A percentile compares a stretch with the other conserved stretches of the same genome.
Conservation (phyloP, 92 coral and sea anemone species). For the Heliopora coerulea region DNA sequence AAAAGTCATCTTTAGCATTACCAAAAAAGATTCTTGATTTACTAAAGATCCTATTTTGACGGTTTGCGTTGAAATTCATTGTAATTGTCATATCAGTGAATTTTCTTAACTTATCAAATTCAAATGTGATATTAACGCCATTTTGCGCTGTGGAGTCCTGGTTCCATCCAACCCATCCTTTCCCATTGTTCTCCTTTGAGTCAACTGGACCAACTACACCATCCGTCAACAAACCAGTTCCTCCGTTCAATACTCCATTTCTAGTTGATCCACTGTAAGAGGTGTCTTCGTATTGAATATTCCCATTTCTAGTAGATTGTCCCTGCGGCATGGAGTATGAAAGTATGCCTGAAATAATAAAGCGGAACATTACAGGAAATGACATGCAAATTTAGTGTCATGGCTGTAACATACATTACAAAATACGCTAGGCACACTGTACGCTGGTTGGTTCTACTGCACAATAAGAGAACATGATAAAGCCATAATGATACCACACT, state of each 20-base stretch:
- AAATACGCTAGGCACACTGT: too few relatives aligned
- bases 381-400: not conserved
- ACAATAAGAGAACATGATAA: too few relatives aligned
- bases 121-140: slow-evolving; percentile 27
- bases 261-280: not conserved
- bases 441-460: too few relatives aligned
- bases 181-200: not conserved
- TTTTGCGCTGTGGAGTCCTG: not conserved
- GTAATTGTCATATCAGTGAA: slow-evolving; percentile 11
- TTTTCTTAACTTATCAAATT: slow-evolving; percentile 12
- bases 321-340: slow-evolving; percentile 35
- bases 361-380: not conserved
- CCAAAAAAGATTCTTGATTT: slow-evolving; percentile 14
- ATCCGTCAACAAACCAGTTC: slow-evolving; percentile 35
- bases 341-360: slow-evolving; percentile 1
- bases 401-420: too few relatives aligned
- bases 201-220: slow-evolving; percentile 22
- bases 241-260: not conserved
- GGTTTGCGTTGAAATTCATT: slow-evolving; percentile 7
- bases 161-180: slow-evolving; percentile 37
- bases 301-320: slow-evolving; percentile 3
- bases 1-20: not conserved
- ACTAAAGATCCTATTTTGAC: not conserved
- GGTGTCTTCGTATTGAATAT: not conserved
- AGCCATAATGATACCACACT: too few relatives aligned